Percentiles rank a stretch among this genome's conserved stretches.
phyloP scores from a whole-genome alignment of 2,797 vertebrate genomes.

The Microchirus variegatus region DNA sequence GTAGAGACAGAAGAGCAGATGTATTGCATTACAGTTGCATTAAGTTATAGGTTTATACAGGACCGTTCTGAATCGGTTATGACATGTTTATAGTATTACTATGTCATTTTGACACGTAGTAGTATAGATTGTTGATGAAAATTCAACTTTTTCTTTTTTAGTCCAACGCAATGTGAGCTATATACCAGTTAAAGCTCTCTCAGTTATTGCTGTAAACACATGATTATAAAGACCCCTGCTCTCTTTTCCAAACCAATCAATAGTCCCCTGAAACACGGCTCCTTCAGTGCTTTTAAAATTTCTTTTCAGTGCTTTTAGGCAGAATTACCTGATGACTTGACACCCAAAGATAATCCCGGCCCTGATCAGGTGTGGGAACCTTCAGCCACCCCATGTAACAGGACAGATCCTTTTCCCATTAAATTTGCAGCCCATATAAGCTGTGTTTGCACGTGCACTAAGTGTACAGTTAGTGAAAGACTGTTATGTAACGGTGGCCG shows the following conservation, averaged over 20 bases:
- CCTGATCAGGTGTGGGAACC: conserved; percentile 57
- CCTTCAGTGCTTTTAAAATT: neutral
- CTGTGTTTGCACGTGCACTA: conserved; percentile 61
- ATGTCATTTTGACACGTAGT: no score
- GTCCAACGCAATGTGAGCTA: no score
- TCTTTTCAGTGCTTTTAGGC: neutral
- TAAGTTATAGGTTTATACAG: no score
- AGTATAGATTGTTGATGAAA: no score
- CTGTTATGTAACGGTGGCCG: conserved; percentile 31
- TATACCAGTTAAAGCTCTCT: no score
- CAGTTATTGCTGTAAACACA: no score
- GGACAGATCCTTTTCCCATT: conserved; percentile 71
- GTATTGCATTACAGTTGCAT: no score
- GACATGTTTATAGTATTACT: no score
- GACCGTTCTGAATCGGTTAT: no score
- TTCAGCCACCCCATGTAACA: conserved; percentile 50
- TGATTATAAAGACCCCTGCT: neutral
- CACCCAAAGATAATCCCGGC: conserved; percentile 50
- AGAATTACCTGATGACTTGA: conserved; percentile 47
- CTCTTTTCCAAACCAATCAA: neutral
- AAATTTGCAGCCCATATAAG: conserved; percentile 69
- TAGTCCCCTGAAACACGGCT: neutral
- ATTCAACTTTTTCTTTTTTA: no score
- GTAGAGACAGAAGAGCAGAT: no score
- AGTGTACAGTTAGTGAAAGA: conserved; percentile 49